Base-by-base conservation (phyloP, 1,140 invertebrate genomes). In the Ips nitidus region DNA sequence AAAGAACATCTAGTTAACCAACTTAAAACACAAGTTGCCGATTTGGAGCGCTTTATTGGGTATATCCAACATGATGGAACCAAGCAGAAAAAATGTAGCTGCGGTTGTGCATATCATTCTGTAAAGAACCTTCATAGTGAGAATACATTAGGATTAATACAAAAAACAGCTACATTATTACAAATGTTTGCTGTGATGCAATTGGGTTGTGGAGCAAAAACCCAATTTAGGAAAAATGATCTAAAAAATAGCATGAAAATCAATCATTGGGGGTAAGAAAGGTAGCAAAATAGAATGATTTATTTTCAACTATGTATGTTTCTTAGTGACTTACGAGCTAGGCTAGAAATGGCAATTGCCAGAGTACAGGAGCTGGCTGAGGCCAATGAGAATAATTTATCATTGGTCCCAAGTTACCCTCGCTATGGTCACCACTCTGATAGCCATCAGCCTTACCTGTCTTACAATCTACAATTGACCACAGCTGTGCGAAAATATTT, bases 21-120 rank as follows among this genome's bases (percentile, higher is more conserved):
- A 81, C 82, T 99, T 5, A 98, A 98, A 83, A 95, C 94, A 5
- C 98, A 99, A 82, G 95, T 99, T 57, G 88, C 90, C 55, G 98
- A 99, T 82, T 86, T 99, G 79, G 98, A 99, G 81, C 87, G 95
- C 69, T 99, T 99, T 80, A 98, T 99, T 76, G 89, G 93, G 75
- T 96, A 98, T 78, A 84, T 99, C 65, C 97, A 99, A 87, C 91
- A 90, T 81, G 88, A 89, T 76, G 64, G 63, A 8, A 83, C 84
- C 1, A 80, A 79, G 52, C 59, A 80, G 5, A 83, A 85, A 70
- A 84, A 85, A 69, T 90, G 89, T 76, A 85, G 85, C 2, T 89
- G 87, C 78, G 84, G 85, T 6, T 90, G 88, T 81, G 83, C 88
- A 37, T 83, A 89, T 43, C 88, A 90, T 74, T 73, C 80, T 39